A percentile compares a stretch with the other conserved stretches of the same genome.
Evolutionary conservation across 1,140 invertebrate genomes (phyloP).

Genomic region (Mamestra configurata): DNA sequence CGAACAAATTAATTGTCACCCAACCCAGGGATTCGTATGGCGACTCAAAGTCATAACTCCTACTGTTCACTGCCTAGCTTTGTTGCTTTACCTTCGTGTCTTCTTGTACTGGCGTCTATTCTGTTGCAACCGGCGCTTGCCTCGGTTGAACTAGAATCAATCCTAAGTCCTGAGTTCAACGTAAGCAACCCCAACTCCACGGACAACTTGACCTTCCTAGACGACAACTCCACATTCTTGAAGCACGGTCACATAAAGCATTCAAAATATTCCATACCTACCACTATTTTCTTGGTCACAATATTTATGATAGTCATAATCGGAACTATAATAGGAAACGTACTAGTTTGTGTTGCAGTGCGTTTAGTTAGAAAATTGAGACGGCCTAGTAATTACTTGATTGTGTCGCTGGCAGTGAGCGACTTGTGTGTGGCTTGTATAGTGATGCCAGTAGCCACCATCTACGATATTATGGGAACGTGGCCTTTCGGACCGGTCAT

Average conservation of each 20-base stretch:
- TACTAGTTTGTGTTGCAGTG: conserved; percentile 96
- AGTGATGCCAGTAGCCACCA: conserved; percentile 96
- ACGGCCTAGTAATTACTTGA: conserved; percentile 94
- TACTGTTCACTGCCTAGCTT: conserved; percentile 85
- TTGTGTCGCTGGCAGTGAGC: conserved; percentile 97
- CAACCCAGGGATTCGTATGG: conserved; percentile 84
- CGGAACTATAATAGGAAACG: conserved; percentile 95
- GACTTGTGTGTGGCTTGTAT: conserved; percentile 94
- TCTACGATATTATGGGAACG: conserved; percentile 93
- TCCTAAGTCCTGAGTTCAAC: conserved; percentile 66
- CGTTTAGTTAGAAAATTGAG: conserved; percentile 95
- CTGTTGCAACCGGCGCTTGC: conserved; percentile 68
- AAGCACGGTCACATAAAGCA: conserved; percentile 79
- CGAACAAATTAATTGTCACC: conserved; percentile 75
- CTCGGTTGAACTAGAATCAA: conserved; percentile 72
- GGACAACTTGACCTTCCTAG: conserved; percentile 77
- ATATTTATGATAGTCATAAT: conserved; percentile 93
- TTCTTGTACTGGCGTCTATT: conserved; percentile 82
- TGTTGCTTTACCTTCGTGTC: conserved; percentile 87
- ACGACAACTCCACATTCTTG: conserved; percentile 70
- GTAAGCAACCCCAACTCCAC: conserved; percentile 71
- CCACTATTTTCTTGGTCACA: conserved; percentile 91
- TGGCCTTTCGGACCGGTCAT: conserved; percentile 95
- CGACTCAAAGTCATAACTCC: conserved; percentile 82
- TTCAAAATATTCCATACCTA: conserved; percentile 79